phyloP scores from a whole-genome alignment of 2,888 invertebrate genomes.

The Notodonta dromedarius region DNA sequence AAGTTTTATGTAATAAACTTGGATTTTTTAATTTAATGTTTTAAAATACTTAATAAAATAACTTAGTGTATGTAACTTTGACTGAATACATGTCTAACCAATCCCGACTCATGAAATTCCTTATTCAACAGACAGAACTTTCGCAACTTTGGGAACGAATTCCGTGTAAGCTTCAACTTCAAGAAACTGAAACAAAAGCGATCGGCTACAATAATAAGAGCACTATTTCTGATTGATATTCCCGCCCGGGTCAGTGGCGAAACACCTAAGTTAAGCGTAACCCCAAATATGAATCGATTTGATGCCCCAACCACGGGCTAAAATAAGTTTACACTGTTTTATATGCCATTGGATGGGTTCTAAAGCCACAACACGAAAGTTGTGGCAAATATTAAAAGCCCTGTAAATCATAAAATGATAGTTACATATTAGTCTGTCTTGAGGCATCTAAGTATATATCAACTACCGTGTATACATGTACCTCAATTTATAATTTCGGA shows the following conservation, averaged over 20 bases:
- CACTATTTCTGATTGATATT: conserved; percentile 42
- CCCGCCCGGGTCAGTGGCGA: conserved; percentile 34
- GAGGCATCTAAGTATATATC: no score
- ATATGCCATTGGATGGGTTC: no score
- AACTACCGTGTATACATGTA: no score
- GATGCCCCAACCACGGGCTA: conserved; percentile 28
- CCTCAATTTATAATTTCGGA: no score
- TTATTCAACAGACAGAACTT: background rate
- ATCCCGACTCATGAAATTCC: background rate
- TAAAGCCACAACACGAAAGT: no score
- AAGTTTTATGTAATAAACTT: no score
- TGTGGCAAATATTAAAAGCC: no score
- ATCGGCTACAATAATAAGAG: conserved; percentile 23
- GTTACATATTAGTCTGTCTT: no score
- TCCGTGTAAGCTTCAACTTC: conserved; percentile 7
- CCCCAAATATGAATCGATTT: conserved; percentile 36
- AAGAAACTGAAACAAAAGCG: conserved; percentile 11
- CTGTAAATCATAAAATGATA: no score
- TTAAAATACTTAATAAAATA: no score
- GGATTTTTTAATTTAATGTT: no score
- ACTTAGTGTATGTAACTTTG: background rate
- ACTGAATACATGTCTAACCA: background rate
- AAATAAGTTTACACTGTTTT: no score
- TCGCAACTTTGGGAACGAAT: background rate
- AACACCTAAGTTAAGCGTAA: conserved; percentile 38